Percentiles rank a stretch among this genome's conserved stretches.
phyloP scores from a whole-genome alignment of 2,888 invertebrate species.

The Marasmarcha lunaedactyla region DNA sequence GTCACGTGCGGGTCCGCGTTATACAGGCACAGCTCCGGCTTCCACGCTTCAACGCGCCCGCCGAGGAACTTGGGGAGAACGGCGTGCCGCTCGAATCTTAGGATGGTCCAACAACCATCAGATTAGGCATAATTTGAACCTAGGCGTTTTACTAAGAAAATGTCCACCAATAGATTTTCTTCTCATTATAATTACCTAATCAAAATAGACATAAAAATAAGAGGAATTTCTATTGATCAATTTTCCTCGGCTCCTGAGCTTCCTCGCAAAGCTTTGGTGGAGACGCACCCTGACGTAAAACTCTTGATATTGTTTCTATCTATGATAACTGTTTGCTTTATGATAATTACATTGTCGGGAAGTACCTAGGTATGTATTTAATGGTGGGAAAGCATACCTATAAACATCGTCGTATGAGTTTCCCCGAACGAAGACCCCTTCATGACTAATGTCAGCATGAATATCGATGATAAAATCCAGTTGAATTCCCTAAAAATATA shows the following conservation, averaged over 20 bases:
- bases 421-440: constrained; percentile 95
- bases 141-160: no score
- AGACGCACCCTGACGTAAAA: no score
- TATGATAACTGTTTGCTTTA: no score
- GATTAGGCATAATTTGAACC: background rate
- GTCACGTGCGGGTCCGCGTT: constrained; percentile 89
- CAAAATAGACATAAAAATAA: no score
- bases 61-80: constrained; percentile 94
- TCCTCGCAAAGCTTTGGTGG: no score
- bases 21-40: constrained; percentile 87
- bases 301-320: no score
- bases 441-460: constrained; percentile 92
- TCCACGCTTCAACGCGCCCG: constrained; percentile 90
- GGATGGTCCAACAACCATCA: no score
- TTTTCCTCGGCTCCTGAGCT: no score
- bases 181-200: no score
- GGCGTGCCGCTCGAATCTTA: constrained; percentile 92
- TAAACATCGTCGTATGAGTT: constrained; percentile 94
- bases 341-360: no score
- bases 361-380: no score
- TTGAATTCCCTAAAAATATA: constrained; percentile 61
- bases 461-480: constrained; percentile 95
- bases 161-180: no score
- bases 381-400: constrained; percentile 73
- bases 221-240: background rate